Evolutionary conservation across 64 coral and sea anemone species (phyloP).

Genomic region (Pocillopora verrucosa): DNA sequence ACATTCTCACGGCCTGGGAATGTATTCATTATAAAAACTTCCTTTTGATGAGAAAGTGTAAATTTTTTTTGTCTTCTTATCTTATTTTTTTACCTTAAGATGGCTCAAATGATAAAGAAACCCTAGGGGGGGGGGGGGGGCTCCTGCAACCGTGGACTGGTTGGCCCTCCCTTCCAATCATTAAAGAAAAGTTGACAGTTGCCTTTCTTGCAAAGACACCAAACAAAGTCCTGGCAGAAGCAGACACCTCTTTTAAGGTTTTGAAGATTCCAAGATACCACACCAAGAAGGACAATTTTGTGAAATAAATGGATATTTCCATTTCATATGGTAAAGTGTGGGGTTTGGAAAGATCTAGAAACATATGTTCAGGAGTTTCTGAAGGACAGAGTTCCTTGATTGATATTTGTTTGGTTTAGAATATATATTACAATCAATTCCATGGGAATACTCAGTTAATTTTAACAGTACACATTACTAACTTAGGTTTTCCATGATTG

Average conservation of each 20-base stretch:
- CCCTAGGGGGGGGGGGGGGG: conserved; percentile 20
- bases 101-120: conserved; percentile 5
- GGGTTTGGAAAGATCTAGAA: conserved; percentile 55
- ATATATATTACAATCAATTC: not conserved
- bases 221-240: conserved; percentile 43
- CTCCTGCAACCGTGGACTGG: conserved; percentile 41
- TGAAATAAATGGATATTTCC: conserved; percentile 33
- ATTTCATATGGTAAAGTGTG: conserved; percentile 62
- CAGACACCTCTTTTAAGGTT: conserved; percentile 10
- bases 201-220: conserved; percentile 1
- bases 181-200: conserved; percentile 34
- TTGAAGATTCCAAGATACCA: conserved; percentile 27
- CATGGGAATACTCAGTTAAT: not conserved
- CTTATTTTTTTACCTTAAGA: not conserved
- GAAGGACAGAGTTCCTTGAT: conserved; percentile 8
- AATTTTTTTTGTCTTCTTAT: not conserved
- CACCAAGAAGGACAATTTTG: conserved; percentile 23
- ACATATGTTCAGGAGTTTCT: conserved; percentile 12
- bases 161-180: conserved; percentile 37
- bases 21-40: too few relatives aligned
- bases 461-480: conserved; percentile 2
- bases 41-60: not conserved
- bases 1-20: not conserved
- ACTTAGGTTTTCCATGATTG: conserved; percentile 16
- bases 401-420: not conserved